Conservation (phyloP, 1,140 invertebrate species). For the Rhopalosiphum padi region DNA sequence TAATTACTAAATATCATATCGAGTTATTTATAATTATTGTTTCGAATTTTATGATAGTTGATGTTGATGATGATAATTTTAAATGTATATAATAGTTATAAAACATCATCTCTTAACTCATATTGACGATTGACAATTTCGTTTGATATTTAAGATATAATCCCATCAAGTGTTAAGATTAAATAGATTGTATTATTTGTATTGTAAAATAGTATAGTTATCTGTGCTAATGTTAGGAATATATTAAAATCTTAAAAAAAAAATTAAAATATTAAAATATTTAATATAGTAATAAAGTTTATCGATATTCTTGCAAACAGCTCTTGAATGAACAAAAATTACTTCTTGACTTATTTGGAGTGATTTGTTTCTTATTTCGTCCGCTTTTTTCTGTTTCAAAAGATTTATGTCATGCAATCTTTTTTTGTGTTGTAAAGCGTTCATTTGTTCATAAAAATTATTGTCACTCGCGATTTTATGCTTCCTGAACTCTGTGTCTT, state of each 20-base stretch:
- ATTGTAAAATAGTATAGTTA: not conserved
- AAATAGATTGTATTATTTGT: not conserved
- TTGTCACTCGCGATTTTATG: not conserved
- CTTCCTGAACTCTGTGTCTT: not conserved
- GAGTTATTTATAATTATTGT: no score
- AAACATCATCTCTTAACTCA: not conserved
- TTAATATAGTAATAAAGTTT: not conserved
- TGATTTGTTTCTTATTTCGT: slow-evolving; percentile 42
- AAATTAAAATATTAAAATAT: not conserved
- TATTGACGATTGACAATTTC: not conserved
- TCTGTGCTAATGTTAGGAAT: not conserved
- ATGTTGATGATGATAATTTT: not conserved
- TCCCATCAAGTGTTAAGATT: not conserved
- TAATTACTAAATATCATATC: not conserved
- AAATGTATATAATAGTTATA: not conserved
- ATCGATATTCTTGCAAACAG: not conserved
- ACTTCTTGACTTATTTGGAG: slow-evolving; percentile 39
- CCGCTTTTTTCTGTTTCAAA: slow-evolving; percentile 35
- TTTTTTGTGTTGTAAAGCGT: slow-evolving; percentile 24
- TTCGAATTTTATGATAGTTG: not conserved
- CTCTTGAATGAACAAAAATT: not conserved
- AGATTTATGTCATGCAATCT: slow-evolving; percentile 38
- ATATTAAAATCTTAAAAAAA: not conserved
- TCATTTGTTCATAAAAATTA: slow-evolving; percentile 34
- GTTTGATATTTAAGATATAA: not conserved